Conservation (phyloP, 2,888 invertebrate species). For the Agrotis clavis region DNA sequence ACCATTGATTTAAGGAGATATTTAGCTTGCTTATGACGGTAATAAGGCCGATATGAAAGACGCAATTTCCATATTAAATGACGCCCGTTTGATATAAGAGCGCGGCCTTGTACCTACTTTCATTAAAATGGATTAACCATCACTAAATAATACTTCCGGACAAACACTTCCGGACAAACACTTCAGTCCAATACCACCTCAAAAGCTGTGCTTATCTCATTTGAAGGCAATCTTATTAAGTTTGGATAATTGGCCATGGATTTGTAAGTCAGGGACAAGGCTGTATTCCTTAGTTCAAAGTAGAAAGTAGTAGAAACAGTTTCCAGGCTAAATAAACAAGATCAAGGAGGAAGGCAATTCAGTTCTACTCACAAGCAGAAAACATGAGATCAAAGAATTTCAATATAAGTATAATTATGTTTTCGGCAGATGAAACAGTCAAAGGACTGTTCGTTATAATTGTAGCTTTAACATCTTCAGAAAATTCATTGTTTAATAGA, state of each 20-base stretch:
- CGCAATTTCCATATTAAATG: background rate
- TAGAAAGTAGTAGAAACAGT: slow-evolving; percentile 24
- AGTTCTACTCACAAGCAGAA: slow-evolving; percentile 1
- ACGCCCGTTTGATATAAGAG: background rate
- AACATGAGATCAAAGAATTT: slow-evolving; percentile 17
- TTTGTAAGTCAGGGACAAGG: slow-evolving; percentile 46
- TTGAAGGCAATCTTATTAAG: slow-evolving; percentile 25
- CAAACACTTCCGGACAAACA: background rate
- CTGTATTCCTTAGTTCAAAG: background rate
- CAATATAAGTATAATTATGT: background rate
- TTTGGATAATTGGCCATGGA: slow-evolving; percentile 38
- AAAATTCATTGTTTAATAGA: slow-evolving; percentile 13
- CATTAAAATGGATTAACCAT: background rate
- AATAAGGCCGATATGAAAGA: background rate
- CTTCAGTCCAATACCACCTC: background rate
- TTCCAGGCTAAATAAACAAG: slow-evolving; percentile 8
- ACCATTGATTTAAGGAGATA: slow-evolving; percentile 11
- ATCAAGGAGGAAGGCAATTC: background rate
- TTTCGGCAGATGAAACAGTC: background rate
- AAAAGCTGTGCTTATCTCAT: background rate
- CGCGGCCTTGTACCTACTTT: background rate
- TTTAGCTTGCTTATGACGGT: background rate
- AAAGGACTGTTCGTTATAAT: background rate
- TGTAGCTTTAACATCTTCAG: background rate
- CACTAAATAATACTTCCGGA: background rate